Conservation (phyloP, 2,797 vertebrate genomes). For the Tenualosa thibaudeaui region DNA sequence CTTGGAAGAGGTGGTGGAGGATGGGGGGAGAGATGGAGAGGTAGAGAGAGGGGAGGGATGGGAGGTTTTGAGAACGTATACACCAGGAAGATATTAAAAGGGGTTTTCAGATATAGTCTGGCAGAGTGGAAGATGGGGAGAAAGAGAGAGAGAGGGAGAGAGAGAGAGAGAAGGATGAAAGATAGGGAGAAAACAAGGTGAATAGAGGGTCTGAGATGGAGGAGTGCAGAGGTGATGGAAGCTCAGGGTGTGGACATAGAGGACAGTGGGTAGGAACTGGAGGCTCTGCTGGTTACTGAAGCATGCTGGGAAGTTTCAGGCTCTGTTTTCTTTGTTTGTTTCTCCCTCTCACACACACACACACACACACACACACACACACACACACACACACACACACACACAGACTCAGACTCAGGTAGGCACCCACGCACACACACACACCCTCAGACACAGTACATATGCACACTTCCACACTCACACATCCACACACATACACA, state of each 20-base stretch:
- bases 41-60: slow-evolving; percentile 25
- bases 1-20: slow-evolving; percentile 19
- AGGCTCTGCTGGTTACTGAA: slow-evolving; percentile 47
- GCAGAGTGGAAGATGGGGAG: slow-evolving; percentile 21
- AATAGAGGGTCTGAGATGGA: slow-evolving; percentile 6
- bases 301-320: slow-evolving; percentile 56
- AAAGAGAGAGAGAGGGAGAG: slow-evolving; percentile 38
- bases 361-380: background rate
- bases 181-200: background rate
- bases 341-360: slow-evolving; percentile 44
- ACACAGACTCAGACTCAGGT: background rate
- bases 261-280: slow-evolving; percentile 18
- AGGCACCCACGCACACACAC: no score
- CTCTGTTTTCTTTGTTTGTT: slow-evolving; percentile 47
- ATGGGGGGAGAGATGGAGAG: slow-evolving; percentile 19
- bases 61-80: slow-evolving; percentile 12
- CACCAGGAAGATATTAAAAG: slow-evolving; percentile 34
- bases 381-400: background rate
- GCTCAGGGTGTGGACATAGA: background rate
- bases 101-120: slow-evolving; percentile 44
- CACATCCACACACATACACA: background rate
- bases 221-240: slow-evolving; percentile 21
- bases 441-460: no score
- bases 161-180: slow-evolving; percentile 19
- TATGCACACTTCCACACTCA: background rate